Evolutionary conservation across 2,113 vertebrate genomes (phyloP), one percentile per base, ranked within the genome.

Genomic region (Bubo scandiacus): DNA sequence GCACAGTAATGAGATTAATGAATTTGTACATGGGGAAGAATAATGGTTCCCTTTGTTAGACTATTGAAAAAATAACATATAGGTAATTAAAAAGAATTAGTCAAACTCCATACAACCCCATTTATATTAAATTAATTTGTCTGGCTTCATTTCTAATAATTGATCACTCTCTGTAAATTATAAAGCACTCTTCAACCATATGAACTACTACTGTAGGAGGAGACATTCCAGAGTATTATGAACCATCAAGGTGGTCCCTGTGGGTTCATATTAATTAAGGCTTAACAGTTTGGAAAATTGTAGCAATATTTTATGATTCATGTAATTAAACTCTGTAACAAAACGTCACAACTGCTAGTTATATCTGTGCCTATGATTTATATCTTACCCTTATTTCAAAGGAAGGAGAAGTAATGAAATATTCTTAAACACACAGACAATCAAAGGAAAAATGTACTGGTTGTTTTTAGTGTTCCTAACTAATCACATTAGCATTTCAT

Each of bases 111-210:
- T 98, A 98, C 98, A 97, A 98, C 98, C 98, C 98, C 99, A 99
- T 99, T 99, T 99, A 98, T 99, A 99, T 99, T 98, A 99, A 98
- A 99, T 99, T 99, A 99, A 99, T 99, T 99, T 99, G 99, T 98
- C 98, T 98, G 96, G 96, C 95, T 98, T 98, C 96, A 98, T 98
- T 98, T 98, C 98, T 98, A 98, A 98, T 98, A 98, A 98, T 98
- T 98, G 98, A 98, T 98, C 97, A 97, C 96, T 95, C 97, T 97
- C 96, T 86, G 96, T 95, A 98, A 98, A 98, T 98, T 98, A 98
- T 98, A 97, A 97, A 98, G 96, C 95, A 96, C 94, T 98, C 95
- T 81, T 94, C 94, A 85, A 90, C 95, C 63, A 88, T 92, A 88
- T 90, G 94, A 97, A 97, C 94, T 96, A 70, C 81, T 94, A 96